Evolutionary conservation across 2,888 invertebrate species (phyloP).

Genomic region (Crematogaster levior): DNA sequence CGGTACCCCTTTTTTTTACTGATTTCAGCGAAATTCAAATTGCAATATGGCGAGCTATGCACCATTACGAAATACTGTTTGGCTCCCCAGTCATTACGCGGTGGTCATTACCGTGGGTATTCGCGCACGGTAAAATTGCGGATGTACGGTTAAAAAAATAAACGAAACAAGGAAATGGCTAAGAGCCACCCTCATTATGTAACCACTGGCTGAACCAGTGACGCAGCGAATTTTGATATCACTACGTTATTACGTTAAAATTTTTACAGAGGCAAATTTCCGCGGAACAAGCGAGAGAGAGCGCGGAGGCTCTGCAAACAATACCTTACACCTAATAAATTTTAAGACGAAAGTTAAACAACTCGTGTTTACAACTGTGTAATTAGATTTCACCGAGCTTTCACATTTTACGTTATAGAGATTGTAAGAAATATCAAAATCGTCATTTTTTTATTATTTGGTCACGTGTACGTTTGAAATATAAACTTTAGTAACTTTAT

Average conservation of each 20-base stretch:
- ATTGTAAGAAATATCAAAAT: background rate
- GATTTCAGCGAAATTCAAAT: slow-evolving; percentile 75
- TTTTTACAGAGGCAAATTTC: slow-evolving; percentile 16
- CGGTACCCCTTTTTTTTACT: slow-evolving; percentile 72
- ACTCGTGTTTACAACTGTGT: background rate
- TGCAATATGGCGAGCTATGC: slow-evolving; percentile 65
- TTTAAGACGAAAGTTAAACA: background rate
- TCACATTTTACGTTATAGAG: background rate
- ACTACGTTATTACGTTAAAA: slow-evolving; percentile 48
- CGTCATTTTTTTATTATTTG: slow-evolving; percentile 22
- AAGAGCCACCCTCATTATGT: slow-evolving; percentile 34
- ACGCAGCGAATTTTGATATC: slow-evolving; percentile 59
- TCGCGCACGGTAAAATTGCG: slow-evolving; percentile 62
- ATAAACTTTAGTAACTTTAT: slow-evolving; percentile 18
- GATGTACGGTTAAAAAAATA: slow-evolving; percentile 48
- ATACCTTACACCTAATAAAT: slow-evolving; percentile 32
- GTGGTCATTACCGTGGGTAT: slow-evolving; percentile 64
- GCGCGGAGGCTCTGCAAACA: slow-evolving; percentile 16
- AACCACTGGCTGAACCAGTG: slow-evolving; percentile 31
- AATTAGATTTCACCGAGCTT: background rate
- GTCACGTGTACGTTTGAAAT: slow-evolving; percentile 6
- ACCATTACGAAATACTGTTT: slow-evolving; percentile 60
- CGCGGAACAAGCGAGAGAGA: background rate
- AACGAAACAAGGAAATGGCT: slow-evolving; percentile 3
- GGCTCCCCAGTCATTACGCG: slow-evolving; percentile 59